Conservation (phyloP, 2,888 invertebrate species). For the Chrysina gloriosa region DNA sequence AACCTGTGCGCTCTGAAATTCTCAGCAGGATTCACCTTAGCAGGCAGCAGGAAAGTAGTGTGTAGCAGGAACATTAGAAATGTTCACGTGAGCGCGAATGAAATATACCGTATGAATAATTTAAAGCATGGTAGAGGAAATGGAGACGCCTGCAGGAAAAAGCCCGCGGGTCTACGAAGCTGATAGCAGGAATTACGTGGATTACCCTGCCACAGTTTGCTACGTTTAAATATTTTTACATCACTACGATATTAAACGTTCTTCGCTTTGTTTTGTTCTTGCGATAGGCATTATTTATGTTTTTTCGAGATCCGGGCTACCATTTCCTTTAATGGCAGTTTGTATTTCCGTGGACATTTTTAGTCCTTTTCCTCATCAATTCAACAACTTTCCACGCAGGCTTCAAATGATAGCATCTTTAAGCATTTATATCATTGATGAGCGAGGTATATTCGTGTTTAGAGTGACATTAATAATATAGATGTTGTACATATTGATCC, state of each 20-base stretch:
- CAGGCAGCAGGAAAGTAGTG: constrained; percentile 39
- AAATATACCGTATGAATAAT: constrained; percentile 60
- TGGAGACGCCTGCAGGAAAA: constrained; percentile 51
- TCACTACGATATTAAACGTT: constrained; percentile 27
- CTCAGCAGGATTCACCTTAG: constrained; percentile 37
- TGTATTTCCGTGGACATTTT: not conserved
- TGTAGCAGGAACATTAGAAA: constrained; percentile 42
- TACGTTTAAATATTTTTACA: constrained; percentile 32
- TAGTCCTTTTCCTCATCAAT: not conserved
- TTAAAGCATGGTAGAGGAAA: constrained; percentile 53
- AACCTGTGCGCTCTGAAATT: constrained; percentile 39
- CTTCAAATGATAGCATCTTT: not conserved
- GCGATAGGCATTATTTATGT: constrained; percentile 34
- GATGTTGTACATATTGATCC: too few species aligned
- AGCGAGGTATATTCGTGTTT: too few species aligned
- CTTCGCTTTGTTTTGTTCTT: constrained; percentile 17
- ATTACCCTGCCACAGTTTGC: constrained; percentile 53
- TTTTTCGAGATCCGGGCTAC: not conserved
- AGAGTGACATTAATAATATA: too few species aligned
- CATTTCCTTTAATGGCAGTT: constrained; percentile 11
- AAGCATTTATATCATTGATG: too few species aligned
- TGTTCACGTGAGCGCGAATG: constrained; percentile 57
- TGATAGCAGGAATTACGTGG: constrained; percentile 54
- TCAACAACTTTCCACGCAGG: too few species aligned
- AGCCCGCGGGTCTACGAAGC: constrained; percentile 48